These are phyloP conservation scores for Turdus rufiventris DNA, from an alignment of 2,113 vertebrate genomes.

Conservation along the genomic window DNA sequence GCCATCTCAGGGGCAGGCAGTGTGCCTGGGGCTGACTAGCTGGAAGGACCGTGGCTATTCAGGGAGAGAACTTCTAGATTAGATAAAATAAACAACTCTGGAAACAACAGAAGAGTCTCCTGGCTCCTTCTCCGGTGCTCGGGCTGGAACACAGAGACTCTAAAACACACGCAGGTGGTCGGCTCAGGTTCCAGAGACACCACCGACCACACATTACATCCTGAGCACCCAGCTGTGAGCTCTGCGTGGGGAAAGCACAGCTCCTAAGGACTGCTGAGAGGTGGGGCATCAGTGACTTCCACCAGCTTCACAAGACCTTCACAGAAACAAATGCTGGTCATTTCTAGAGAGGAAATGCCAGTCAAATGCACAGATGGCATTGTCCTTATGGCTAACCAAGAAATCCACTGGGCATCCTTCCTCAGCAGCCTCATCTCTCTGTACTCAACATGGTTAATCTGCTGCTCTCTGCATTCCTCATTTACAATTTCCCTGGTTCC, in stretches of 20 bases:
- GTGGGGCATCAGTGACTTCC: not conserved
- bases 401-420: not conserved
- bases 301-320: not conserved
- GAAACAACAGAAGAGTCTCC: too few relatives aligned
- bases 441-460: not conserved
- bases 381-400: not conserved
- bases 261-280: not conserved
- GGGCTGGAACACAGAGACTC: too few relatives aligned
- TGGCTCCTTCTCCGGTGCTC: too few relatives aligned
- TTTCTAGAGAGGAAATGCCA: not conserved
- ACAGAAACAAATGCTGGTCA: not conserved
- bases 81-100: too few relatives aligned
- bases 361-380: not conserved
- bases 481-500: not conserved
- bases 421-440: not conserved
- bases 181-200: too few relatives aligned
- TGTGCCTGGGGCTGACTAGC: too few relatives aligned
- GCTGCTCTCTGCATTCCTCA: not conserved
- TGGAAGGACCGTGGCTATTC: too few relatives aligned
- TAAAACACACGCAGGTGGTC: too few relatives aligned
- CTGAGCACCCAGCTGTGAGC: not conserved
- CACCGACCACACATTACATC: not conserved
- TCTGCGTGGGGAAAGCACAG: not conserved
- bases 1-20: too few relatives aligned
- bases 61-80: too few relatives aligned